Percentiles rank a stretch among this genome's conserved stretches.
Evolutionary conservation across 2,797 vertebrate genomes (phyloP).

Genomic region (Potorous gilbertii): DNA sequence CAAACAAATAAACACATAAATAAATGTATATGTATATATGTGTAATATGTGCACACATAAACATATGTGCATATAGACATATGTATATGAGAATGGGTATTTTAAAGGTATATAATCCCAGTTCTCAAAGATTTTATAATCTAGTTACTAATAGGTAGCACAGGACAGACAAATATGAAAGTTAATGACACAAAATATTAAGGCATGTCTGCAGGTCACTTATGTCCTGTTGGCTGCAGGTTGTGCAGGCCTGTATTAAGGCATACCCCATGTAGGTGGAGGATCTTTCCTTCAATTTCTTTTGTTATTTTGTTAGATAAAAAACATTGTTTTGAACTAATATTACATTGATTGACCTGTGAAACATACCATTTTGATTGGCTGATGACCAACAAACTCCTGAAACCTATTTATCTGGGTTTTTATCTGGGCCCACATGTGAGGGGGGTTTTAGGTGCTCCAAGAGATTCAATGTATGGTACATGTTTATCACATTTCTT

Average conservation of each 20-base stretch:
- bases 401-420: neutral
- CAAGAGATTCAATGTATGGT: neutral
- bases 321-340: neutral
- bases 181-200: neutral
- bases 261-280: too few relatives aligned
- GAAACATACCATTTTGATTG: neutral
- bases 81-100: too few relatives aligned
- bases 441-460: neutral
- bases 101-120: neutral
- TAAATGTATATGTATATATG: too few relatives aligned
- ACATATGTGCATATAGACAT: neutral
- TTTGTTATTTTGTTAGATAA: neutral
- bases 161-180: neutral
- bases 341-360: neutral
- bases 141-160: neutral
- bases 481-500: neutral
- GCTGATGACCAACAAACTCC: neutral
- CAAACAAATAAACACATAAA: too few relatives aligned
- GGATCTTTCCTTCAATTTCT: neutral
- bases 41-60: too few relatives aligned
- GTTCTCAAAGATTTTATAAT: neutral
- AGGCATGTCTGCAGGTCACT: neutral
- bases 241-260: neutral
- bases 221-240: too few relatives aligned
- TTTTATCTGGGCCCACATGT: neutral